These are phyloP conservation scores for Anagrus nilaparvatae DNA, from an alignment of 1,140 invertebrate genomes.

Conservation along the genomic window DNA sequence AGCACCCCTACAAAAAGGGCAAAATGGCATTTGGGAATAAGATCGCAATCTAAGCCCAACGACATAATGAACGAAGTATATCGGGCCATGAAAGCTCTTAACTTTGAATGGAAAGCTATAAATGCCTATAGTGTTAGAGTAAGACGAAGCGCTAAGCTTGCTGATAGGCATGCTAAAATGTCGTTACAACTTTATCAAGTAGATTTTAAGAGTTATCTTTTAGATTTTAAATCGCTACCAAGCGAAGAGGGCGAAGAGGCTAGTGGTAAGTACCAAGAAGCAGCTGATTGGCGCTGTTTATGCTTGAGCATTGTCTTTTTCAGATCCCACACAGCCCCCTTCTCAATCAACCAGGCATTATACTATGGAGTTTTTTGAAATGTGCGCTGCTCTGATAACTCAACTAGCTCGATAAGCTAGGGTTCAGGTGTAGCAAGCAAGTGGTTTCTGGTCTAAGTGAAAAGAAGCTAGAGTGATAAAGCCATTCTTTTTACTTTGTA, in stretches of 20 bases:
- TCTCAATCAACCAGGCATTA: conserved; percentile 62
- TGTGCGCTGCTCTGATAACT: conserved; percentile 97
- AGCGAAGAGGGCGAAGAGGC: conserved; percentile 59
- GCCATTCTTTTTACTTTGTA: too few species aligned
- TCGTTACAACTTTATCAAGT: conserved; percentile 98
- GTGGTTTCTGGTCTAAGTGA: too few species aligned
- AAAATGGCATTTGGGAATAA: conserved; percentile 98
- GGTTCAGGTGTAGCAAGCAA: too few species aligned
- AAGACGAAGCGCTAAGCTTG: conserved; percentile 74
- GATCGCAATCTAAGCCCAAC: conserved; percentile 96
- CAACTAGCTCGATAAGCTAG: conserved; percentile 91
- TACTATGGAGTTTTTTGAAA: conserved; percentile 99
- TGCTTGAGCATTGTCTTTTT: too few species aligned
- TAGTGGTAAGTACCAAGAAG: conserved; percentile 43
- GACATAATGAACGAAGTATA: conserved; percentile 99
- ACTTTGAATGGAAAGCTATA: conserved; percentile 98
- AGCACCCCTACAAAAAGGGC: conserved; percentile 79
- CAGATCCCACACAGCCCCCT: conserved; percentile 37
- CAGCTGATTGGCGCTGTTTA: too few species aligned
- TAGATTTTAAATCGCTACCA: conserved; percentile 94
- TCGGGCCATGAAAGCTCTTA: conserved; percentile 93
- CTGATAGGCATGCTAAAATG: conserved; percentile 87
- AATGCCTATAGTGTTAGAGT: conserved; percentile 92
- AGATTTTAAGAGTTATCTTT: conserved; percentile 91
- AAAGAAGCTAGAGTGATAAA: too few species aligned